These are phyloP conservation scores for Nomada ferruginata DNA, from an alignment of 2,888 invertebrate genomes.

Conservation along the genomic window DNA sequence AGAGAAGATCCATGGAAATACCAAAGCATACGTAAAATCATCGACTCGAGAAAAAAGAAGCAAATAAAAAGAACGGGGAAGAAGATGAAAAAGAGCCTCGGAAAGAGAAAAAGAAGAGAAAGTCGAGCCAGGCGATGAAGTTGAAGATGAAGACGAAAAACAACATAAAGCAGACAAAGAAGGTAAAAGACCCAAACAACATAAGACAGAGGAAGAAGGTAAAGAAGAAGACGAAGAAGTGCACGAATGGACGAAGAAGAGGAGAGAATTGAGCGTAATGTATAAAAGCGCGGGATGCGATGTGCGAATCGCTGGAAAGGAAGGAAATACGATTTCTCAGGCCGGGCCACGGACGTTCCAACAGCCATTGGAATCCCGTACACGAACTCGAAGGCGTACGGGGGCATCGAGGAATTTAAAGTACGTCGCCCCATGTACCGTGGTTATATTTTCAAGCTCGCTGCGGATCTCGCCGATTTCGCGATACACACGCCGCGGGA, in stretches of 20 bases:
- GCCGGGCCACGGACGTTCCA: conserved; percentile 27
- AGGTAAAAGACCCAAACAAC: too few species aligned
- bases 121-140: too few species aligned
- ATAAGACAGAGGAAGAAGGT: too few species aligned
- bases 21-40: too few species aligned
- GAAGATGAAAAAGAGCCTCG: too few species aligned
- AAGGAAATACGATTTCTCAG: conserved; percentile 53
- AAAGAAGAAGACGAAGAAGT: too few species aligned
- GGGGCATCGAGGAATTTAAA: conserved; percentile 62
- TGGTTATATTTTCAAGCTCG: conserved; percentile 63
- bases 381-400: conserved; percentile 54
- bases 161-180: too few species aligned
- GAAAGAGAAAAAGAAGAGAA: too few species aligned
- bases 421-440: conserved; percentile 47
- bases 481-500: conserved; percentile 60
- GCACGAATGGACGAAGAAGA: background rate
- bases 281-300: conserved; percentile 31
- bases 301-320: conserved; percentile 22
- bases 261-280: background rate
- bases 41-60: too few species aligned
- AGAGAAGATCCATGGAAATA: too few species aligned
- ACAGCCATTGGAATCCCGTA: conserved; percentile 54
- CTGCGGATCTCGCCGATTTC: conserved; percentile 66
- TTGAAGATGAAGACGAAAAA: too few species aligned
- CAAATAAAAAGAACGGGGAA: too few species aligned